Evolutionary conservation across 2,113 vertebrate species (phyloP), one percentile per base, ranked within the genome.

Genomic region (Cynoglossus semilaevis): DNA sequence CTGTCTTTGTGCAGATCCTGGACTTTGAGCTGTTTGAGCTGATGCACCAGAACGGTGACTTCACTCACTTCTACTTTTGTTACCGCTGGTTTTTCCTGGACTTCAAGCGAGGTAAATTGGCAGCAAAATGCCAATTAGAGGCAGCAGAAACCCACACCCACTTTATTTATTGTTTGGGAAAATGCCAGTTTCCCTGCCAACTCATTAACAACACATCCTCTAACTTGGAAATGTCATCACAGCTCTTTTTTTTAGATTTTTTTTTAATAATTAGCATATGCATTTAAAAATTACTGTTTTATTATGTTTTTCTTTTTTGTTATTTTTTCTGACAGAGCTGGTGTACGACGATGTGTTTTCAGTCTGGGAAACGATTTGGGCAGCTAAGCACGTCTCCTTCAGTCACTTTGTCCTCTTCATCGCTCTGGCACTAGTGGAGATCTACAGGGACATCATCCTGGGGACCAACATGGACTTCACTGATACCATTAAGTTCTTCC

Each of bases 391-490:
- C 0, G 92, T 93, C 34, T 99, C 96, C 0, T 99, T 96, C 0
- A 82, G 92, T 5, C 94, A 98, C 84, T 99, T 95, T 1, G 96
- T 97, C 69, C 94, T 99, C 68, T 99, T 99, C 89, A 96, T 99
- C 6, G 95, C 95, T 0, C 87, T 99, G 85, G 93, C 97, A 0
- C 72, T 99, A 77, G 96, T 99, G 82, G 96, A 99, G 55, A 92
- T 98, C 76, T 99, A 99, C 90, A 88, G 97, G 9, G 96, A 98
- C 86, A 98, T 98, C 80, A 98, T 99, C 79, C 63, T 99, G 84
- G 96, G 98, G 86, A 99, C 98, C 90, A 98, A 98, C 85, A 98
- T 99, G 97, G 96, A 99, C 77, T 99, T 98, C 74, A 99, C 96
- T 0, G 97, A 99, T 82, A 99, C 98, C 89, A 99, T 99, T 81